phyloP scores from a whole-genome alignment of 53 echinoderm and acorn worm genomes.

The Holothuria leucospilota region DNA sequence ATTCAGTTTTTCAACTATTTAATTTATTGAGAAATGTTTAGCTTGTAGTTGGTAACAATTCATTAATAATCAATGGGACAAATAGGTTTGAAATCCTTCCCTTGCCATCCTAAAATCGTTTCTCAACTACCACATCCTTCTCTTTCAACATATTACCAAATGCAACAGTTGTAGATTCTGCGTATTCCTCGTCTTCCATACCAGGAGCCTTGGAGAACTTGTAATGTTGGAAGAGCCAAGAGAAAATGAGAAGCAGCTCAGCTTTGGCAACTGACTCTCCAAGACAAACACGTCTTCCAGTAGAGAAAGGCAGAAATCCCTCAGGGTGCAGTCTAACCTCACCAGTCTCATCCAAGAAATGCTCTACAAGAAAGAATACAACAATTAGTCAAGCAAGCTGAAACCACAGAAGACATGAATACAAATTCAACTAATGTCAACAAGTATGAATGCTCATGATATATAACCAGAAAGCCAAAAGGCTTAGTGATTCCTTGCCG shows the following conservation, averaged over 20 bases:
- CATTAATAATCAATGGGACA: too few species aligned
- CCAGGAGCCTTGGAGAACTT: conserved; percentile 63
- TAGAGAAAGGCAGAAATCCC: conserved; percentile 69
- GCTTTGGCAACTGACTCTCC: conserved; percentile 75
- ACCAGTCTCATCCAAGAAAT: conserved; percentile 69
- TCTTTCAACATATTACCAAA: neutral
- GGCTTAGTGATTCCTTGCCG: too few species aligned
- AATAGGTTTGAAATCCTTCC: too few species aligned
- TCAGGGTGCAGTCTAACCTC: conserved; percentile 57
- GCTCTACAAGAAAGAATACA: conserved; percentile 36
- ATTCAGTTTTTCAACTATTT: too few species aligned
- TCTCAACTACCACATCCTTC: conserved; percentile 1
- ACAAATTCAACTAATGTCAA: too few species aligned
- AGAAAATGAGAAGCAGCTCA: conserved; percentile 69
- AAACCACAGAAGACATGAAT: too few species aligned
- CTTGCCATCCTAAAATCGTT: conserved; percentile 2
- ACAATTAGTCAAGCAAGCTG: too few species aligned
- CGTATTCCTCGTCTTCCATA: conserved; percentile 6
- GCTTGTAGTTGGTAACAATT: too few species aligned
- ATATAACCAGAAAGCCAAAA: too few species aligned
- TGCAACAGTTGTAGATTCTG: neutral
- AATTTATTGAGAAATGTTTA: too few species aligned
- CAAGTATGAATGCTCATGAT: too few species aligned
- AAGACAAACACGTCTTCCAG: conserved; percentile 70
- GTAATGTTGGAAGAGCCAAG: conserved; percentile 69